Conservation (phyloP, 1,140 invertebrate genomes). For the Antheraea pernyi region DNA sequence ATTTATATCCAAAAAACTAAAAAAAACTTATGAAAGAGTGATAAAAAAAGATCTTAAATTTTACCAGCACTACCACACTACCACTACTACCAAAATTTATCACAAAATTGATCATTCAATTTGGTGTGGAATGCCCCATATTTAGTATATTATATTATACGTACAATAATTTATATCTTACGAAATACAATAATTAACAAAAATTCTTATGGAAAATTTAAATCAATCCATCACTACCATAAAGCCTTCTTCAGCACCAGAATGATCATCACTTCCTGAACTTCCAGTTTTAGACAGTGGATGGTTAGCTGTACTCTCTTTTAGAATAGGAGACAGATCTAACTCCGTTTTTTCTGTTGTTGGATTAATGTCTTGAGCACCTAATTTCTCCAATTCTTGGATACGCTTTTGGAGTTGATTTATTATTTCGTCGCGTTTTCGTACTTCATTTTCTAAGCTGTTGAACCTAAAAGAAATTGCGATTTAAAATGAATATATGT, state of each 20-base stretch:
- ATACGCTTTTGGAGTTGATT: constrained; percentile 86
- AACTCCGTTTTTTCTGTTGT: constrained; percentile 15
- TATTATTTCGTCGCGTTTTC: constrained; percentile 88
- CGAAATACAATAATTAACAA: too few relatives aligned
- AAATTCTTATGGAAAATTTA: neutral
- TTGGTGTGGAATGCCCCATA: too few relatives aligned
- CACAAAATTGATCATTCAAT: too few relatives aligned
- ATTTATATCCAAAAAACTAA: too few relatives aligned
- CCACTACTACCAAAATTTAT: too few relatives aligned
- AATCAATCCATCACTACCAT: constrained; percentile 48
- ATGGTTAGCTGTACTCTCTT: constrained; percentile 14
- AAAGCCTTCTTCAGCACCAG: constrained; percentile 70
- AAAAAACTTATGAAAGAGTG: too few relatives aligned
- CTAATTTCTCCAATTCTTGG: constrained; percentile 82
- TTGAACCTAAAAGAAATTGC: constrained; percentile 79
- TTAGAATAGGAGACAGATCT: constrained; percentile 12
- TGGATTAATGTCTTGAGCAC: constrained; percentile 30
- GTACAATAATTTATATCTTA: too few relatives aligned
- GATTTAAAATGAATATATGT: neutral
- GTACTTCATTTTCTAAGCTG: constrained; percentile 87
- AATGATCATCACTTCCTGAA: constrained; percentile 73
- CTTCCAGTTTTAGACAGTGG: constrained; percentile 59
- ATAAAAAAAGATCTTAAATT: too few relatives aligned
- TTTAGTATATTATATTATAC: too few relatives aligned
- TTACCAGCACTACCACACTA: too few relatives aligned